A percentile compares a stretch with the other conserved stretches of the same genome.
Conservation (phyloP, 2,888 invertebrate genomes). For the Tuta absoluta region DNA sequence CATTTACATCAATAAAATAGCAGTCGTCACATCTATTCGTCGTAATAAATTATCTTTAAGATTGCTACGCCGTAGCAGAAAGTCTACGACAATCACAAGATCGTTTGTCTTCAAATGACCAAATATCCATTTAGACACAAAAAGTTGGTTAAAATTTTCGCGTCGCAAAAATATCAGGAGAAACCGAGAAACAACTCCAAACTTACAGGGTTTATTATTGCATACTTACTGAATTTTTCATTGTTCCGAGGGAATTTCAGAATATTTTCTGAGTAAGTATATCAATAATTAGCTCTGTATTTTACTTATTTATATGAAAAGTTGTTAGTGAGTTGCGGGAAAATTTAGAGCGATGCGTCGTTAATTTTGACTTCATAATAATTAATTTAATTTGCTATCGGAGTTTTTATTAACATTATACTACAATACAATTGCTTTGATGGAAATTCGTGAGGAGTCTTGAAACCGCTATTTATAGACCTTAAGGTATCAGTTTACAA, state of each 20-base stretch:
- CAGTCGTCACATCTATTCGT: too few relatives aligned
- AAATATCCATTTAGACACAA: background rate
- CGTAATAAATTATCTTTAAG: background rate
- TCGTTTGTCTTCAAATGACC: background rate
- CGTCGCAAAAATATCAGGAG: slow-evolving; percentile 45
- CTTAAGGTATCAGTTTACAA: too few relatives aligned
- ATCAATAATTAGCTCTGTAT: too few relatives aligned
- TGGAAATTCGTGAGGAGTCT: too few relatives aligned
- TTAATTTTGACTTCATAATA: background rate
- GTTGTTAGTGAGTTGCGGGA: background rate
- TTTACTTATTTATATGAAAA: too few relatives aligned
- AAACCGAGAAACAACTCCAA: slow-evolving; percentile 41
- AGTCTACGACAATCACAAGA: background rate
- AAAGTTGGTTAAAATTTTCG: background rate
- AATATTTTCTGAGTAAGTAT: too few relatives aligned
- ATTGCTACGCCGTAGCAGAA: background rate
- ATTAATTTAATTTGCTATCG: background rate
- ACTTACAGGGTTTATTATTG: slow-evolving; percentile 32
- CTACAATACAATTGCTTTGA: too few relatives aligned
- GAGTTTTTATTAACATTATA: too few relatives aligned
- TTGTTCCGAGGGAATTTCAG: background rate
- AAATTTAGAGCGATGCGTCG: slow-evolving; percentile 1
- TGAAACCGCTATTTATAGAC: too few relatives aligned
- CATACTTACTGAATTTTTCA: slow-evolving; percentile 30
- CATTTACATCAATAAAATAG: background rate